A percentile compares a stretch with the other conserved stretches of the same genome.
Evolutionary conservation across 2,113 vertebrate genomes (phyloP).

Genomic region (Vombatus ursinus): DNA sequence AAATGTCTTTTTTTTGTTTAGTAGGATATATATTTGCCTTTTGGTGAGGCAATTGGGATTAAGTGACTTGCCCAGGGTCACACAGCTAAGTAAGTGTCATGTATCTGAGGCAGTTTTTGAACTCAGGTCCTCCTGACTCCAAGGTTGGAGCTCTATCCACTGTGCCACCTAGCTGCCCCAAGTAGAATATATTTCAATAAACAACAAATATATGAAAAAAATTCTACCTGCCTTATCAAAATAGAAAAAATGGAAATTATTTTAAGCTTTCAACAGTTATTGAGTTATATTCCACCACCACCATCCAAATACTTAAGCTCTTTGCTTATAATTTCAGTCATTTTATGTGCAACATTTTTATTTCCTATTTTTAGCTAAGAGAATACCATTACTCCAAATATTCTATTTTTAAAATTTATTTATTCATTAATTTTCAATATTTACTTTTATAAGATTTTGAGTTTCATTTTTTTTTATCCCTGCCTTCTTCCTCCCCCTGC

Average conservation of each 20-base stretch:
- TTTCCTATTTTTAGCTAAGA: background rate
- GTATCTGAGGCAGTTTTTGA: no score
- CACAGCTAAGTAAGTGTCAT: no score
- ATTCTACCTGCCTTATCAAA: background rate
- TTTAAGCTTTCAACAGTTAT: background rate
- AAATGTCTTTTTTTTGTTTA: constrained; percentile 23
- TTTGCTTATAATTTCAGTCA: background rate
- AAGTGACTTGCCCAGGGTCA: no score
- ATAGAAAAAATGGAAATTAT: constrained; percentile 15
- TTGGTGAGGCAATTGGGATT: no score
- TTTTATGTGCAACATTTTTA: background rate
- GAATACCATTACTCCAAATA: background rate
- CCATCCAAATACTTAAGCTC: background rate
- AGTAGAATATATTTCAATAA: constrained; percentile 33
- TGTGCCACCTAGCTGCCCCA: no score
- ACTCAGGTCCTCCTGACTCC: no score
- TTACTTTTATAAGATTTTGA: no score
- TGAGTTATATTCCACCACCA: constrained; percentile 1
- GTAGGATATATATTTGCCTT: background rate
- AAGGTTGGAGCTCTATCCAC: no score
- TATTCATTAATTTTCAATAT: no score
- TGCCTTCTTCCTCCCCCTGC: no score
- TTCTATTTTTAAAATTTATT: no score
- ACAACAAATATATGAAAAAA: background rate
- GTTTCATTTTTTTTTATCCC: no score